Evolutionary conservation across 2,113 vertebrate genomes (phyloP), one percentile per base, ranked within the genome.

Genomic region (Anas platyrhynchos): DNA sequence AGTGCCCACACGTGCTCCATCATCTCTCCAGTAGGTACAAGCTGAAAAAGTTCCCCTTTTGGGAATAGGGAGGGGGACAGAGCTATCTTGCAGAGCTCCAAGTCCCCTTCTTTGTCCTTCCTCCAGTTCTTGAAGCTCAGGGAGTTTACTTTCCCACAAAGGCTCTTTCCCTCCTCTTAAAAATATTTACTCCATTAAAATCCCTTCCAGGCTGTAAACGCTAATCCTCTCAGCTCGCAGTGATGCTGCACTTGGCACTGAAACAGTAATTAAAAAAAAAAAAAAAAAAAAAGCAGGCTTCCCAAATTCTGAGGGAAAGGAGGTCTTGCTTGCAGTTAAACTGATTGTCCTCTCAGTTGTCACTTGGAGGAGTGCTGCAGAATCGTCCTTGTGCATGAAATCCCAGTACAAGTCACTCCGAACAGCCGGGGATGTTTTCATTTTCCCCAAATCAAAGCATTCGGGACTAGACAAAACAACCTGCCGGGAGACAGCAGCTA

Each of bases 401-500:
- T 61, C 86, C 56, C 2, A 1, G 13, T 4, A 16, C 25, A 62
- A 82, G 27, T 58, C 26, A 6, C 23, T 85, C 3, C 2, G 61
- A 83, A 26, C 43, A 31, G 52, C n/a, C n/a, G 13, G 27, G 14
- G 7, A 55, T 96, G 44, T 83, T 94, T 82, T 68, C 18, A 7
- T 82, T 77, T 56, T 29, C 38, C 29, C 63, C n/a, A 22, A 63
- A 71, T 25, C n/a, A 14, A 63, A 56, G 41, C n/a, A 5, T 44
- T 26, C 4, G 7, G 29, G 3, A n/a, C 78, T 58, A 92, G 91
- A 84, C 92, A 75, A 92, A 96, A 95, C 91, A 94, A 63, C 31
- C 27, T 32, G 31, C 26, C 9, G n/a, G 1, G 31, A 92, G 72
- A 73, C 74, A 41, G 10, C 6, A 2, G 38, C 56, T 93, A 41